Percentiles rank a stretch among this genome's conserved stretches.
Conservation (phyloP, 2,888 invertebrate genomes). For the Plusia festucae region DNA sequence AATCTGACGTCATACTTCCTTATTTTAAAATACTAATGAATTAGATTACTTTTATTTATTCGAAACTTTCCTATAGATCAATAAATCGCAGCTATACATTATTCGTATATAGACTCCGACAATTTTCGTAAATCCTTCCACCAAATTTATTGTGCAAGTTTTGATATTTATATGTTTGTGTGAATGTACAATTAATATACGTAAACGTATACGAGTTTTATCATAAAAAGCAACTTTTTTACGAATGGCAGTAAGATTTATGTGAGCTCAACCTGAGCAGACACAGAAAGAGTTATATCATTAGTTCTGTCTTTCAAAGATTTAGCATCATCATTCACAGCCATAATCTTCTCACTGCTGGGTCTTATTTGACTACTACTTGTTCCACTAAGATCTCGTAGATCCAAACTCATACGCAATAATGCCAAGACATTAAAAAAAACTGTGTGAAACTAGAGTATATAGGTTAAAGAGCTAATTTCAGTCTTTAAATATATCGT, state of each 20-base stretch:
- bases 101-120: neutral
- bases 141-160: neutral
- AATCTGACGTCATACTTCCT: too few species aligned
- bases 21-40: too few species aligned
- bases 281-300: neutral
- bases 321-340: neutral
- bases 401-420: too few species aligned
- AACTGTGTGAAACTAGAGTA: too few species aligned
- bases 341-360: too few species aligned
- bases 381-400: too few species aligned
- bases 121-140: slow-evolving; percentile 1
- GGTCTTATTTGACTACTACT: too few species aligned
- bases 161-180: slow-evolving; percentile 6
- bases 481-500: too few species aligned
- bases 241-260: neutral
- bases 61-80: neutral
- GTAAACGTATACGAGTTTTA: slow-evolving; percentile 9
- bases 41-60: neutral
- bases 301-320: neutral
- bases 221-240: slow-evolving; percentile 4
- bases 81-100: neutral
- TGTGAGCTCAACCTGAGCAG: neutral
- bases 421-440: too few species aligned
- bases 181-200: slow-evolving; percentile 6
- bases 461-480: too few species aligned